Base-by-base conservation (phyloP, 2,797 vertebrate species). In the Tamandua tetradactyla region DNA sequence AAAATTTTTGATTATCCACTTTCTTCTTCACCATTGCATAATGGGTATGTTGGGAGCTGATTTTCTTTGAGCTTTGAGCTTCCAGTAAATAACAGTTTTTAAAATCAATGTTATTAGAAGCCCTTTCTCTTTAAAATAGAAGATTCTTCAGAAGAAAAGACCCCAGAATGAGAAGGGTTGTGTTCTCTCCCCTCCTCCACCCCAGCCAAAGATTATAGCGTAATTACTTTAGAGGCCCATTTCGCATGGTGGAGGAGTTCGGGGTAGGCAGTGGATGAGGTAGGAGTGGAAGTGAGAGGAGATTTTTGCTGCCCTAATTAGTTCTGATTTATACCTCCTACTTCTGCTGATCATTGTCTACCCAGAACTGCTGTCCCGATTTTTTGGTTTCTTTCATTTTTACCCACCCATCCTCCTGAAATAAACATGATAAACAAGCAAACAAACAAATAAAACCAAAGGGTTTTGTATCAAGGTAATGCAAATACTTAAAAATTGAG, bases 401-500 rank as follows among this genome's bases (percentile, higher is more conserved):
- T 80, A 55, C 35, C 40, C 42, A 57, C 40, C 35, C 42, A 57
- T 40, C 52, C n/a, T 86, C 49, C 62, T 44, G 22, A 72, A 68
- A 88, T 37, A 47, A 59, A 52, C 3, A 55, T 25, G 37, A 68
- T 14, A 85, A 23, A 35, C 10, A 49, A 71, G 84, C 23, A 85
- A 90, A 22, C 18, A 35, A 90, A 22, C 18, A 35, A 83, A 71
- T 32, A 44, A 89, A 95, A 66, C 25, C 52, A 85, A 88, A 32
- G 44, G 11, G 12, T 76, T 59, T 91, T 80, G 40, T 75, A 59
- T 89, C 11, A 83, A 87, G 55, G 59, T 57, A 82, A 89, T 44
- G 22, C 30, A 68, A 80, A 55, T 44, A 74, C 68, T 78, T 96
- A 32, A 91, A 93, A 85, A 86, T 47, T 20, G 40, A 47, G 12